Evolutionary conservation across 2,888 invertebrate species (phyloP).

Genomic region (Gordius sp.): DNA sequence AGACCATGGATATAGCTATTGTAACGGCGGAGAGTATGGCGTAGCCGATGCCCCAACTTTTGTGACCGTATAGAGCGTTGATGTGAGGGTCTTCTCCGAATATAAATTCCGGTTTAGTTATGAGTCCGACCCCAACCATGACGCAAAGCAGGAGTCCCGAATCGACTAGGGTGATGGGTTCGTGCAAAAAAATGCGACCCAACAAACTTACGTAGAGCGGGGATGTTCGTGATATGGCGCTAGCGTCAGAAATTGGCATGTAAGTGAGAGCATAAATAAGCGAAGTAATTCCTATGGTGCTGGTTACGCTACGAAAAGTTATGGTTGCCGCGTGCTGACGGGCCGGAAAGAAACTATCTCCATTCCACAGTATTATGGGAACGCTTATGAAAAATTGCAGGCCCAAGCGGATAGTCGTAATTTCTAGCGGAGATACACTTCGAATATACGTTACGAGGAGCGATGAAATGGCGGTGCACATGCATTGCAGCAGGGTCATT

Average conservation of each 20-base stretch:
- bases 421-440: slow-evolving; percentile 2
- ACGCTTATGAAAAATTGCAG: not conserved
- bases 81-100: not conserved
- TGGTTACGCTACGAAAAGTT: not conserved
- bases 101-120: not conserved
- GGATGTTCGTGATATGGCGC: not conserved
- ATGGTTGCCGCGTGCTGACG: not conserved
- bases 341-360: not conserved
- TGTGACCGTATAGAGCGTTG: not conserved
- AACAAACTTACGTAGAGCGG: not conserved
- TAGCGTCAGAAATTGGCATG: slow-evolving; percentile 3
- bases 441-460: not conserved
- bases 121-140: not conserved
- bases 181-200: not conserved
- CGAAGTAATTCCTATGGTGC: slow-evolving; percentile 1
- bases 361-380: not conserved
- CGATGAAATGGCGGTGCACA: not conserved
- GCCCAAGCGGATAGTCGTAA: not conserved
- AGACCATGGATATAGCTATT: slow-evolving; percentile 2
- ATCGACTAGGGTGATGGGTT: not conserved
- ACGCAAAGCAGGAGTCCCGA: not conserved
- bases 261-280: not conserved
- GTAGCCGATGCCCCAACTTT: not conserved
- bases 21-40: not conserved
- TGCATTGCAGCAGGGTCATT: not conserved